Percentiles rank a stretch among this genome's conserved stretches.
Evolutionary conservation across 1,140 invertebrate species (phyloP).

Genomic region (Thrips palmi): DNA sequence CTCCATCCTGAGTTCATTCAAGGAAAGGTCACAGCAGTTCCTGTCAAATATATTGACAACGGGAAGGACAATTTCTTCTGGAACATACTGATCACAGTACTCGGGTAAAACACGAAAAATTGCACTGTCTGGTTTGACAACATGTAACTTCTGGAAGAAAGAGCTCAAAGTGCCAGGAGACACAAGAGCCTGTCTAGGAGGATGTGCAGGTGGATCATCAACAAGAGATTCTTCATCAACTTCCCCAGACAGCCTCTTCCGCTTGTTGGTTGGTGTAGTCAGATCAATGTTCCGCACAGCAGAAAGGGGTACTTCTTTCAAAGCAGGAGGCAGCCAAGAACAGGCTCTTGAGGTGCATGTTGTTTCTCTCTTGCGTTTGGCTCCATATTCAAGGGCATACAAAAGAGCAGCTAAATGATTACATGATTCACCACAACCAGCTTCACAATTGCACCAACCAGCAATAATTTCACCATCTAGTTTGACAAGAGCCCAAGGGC

Average conservation of each 20-base stretch:
- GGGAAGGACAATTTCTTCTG: background rate
- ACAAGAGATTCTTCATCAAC: background rate
- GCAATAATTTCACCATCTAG: background rate
- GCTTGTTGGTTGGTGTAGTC: background rate
- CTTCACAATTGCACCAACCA: slow-evolving; percentile 1
- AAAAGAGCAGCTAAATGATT: slow-evolving; percentile 5
- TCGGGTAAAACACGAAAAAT: no score
- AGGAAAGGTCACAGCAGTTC: background rate
- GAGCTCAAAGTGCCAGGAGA: no score
- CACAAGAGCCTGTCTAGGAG: no score
- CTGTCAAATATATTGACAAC: background rate
- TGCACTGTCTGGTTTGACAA: no score
- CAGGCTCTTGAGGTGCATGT: background rate
- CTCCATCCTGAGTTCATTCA: background rate
- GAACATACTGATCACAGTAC: background rate
- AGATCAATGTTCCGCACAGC: background rate
- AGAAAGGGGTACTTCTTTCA: background rate
- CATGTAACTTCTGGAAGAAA: no score
- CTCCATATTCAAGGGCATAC: slow-evolving; percentile 1
- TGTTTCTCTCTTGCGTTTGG: background rate
- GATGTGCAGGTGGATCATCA: background rate
- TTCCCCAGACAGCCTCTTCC: background rate
- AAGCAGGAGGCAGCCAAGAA: background rate
- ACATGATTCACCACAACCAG: background rate
- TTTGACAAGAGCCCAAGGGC: background rate